Percentiles rank a stretch among this genome's conserved stretches.
Evolutionary conservation across 2,888 invertebrate species (phyloP).

Genomic region (Zhuqinia jingwanae): DNA sequence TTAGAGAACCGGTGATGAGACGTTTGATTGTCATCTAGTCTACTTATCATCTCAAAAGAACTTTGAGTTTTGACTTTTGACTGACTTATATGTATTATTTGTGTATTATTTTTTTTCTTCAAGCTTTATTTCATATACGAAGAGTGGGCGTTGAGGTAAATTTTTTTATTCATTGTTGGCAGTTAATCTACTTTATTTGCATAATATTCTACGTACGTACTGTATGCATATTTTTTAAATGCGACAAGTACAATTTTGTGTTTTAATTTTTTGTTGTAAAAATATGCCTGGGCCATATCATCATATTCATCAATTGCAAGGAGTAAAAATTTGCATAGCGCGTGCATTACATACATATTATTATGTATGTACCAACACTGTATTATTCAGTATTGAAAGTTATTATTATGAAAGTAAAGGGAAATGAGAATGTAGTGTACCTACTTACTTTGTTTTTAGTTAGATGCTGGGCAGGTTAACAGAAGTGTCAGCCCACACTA

Average conservation of each 20-base stretch:
- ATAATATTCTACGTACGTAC: constrained; percentile 6
- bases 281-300: not conserved
- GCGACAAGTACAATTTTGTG: constrained; percentile 33
- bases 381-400: not conserved
- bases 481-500: constrained; percentile 34
- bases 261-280: not conserved
- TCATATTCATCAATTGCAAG: not conserved
- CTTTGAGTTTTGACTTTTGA: constrained; percentile 23
- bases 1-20: constrained; percentile 34
- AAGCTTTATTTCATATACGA: constrained; percentile 21
- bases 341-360: not conserved
- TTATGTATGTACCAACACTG: not conserved
- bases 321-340: not conserved
- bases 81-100: not conserved
- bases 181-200: constrained; percentile 28
- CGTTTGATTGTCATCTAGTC: constrained; percentile 42
- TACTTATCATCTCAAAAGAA: constrained; percentile 22
- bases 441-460: not conserved
- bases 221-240: not conserved
- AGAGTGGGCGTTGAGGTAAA: constrained; percentile 47
- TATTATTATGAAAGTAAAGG: not conserved
- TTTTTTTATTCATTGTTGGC: constrained; percentile 32
- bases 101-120: constrained; percentile 26
- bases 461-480: constrained; percentile 3
- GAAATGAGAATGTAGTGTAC: too few species aligned